Evolutionary conservation across 1,140 invertebrate species (phyloP), one percentile per base, ranked within the genome.

Genomic region (Microplitis mediator): DNA sequence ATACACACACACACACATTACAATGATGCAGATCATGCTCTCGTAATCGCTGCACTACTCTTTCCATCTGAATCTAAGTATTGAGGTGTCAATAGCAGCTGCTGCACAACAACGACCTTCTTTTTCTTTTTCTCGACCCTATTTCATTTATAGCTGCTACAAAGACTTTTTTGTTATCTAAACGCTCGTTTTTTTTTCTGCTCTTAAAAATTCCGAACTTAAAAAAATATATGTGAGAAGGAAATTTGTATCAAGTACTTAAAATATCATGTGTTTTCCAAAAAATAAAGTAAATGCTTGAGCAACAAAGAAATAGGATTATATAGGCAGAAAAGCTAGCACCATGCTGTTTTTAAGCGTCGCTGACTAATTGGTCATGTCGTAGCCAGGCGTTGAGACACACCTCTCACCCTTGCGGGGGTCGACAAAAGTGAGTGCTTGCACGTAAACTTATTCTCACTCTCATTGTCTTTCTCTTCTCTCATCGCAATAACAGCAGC

Each of bases 1-100:
- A 45, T 45, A 45, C 39, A 11, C 39, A 45, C 9, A 39, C 4
- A 79, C 9, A 4, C 6, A 45, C 2, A 45, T 5, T 45, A 45
- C 11, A 45, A 45, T 45, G 11, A 45, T 71, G 64, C 54, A 61
- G 69, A 77, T 65, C 71, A 35, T 54, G 50, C 68, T 56, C 32
- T 16, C 34, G 60, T 51, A n/a, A 56, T 58, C 23, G 5, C 14
- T 58, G 23, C 14, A 58, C 14, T 23, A 32, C 8, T 84, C 79
- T 78, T 85, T 85, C 81, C 83, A 83, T 85, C 84, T 85, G 82
- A 84, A 84, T 84, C 81, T 81, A 83, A 80, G 82, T 85, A 86
- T 85, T 83, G 83, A 86, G 84, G 84, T 85, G 85, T 86, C 85
- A 86, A 86, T 86, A 85, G 82, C 85, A 86, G 85, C 85, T 86